phyloP scores from a whole-genome alignment of 2,888 invertebrate genomes.

The Ophonus ardosiacus region DNA sequence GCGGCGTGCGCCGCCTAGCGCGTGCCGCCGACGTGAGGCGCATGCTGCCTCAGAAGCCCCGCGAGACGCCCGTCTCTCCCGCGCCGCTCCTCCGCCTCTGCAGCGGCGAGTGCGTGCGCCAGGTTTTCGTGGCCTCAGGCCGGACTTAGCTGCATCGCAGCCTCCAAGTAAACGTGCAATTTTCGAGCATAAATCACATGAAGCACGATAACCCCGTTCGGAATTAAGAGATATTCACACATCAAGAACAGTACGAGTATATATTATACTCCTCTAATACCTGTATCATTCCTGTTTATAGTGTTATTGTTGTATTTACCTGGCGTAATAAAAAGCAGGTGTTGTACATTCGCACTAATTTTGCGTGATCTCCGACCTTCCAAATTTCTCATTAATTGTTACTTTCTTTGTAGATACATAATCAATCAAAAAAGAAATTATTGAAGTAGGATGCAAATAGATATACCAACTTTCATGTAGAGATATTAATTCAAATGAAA shows the following conservation, averaged over 20 bases:
- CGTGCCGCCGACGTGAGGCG: constrained; percentile 75
- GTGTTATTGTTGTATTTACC: background rate
- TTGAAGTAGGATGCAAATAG: no score
- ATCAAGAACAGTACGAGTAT: background rate
- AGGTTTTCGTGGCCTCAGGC: constrained; percentile 35
- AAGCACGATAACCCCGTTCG: constrained; percentile 47
- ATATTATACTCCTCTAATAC: background rate
- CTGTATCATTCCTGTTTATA: background rate
- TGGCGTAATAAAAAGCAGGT: background rate
- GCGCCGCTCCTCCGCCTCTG: constrained; percentile 10
- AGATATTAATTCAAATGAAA: no score
- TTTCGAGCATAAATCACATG: constrained; percentile 61
- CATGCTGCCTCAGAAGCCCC: constrained; percentile 69
- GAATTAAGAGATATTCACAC: constrained; percentile 56
- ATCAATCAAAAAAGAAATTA: no score
- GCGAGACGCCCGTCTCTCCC: background rate
- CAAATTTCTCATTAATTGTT: no score
- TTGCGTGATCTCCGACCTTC: no score
- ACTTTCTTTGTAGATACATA: no score
- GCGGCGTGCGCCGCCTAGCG: constrained; percentile 68
- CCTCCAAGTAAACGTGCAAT: constrained; percentile 56
- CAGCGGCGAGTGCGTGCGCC: constrained; percentile 33
- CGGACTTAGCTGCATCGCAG: constrained; percentile 22
- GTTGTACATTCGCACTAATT: background rate
- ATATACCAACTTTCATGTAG: no score